These are phyloP conservation scores for Sus scrofa DNA, from an alignment of 2,113 vertebrate genomes.

Conservation along the genomic window DNA sequence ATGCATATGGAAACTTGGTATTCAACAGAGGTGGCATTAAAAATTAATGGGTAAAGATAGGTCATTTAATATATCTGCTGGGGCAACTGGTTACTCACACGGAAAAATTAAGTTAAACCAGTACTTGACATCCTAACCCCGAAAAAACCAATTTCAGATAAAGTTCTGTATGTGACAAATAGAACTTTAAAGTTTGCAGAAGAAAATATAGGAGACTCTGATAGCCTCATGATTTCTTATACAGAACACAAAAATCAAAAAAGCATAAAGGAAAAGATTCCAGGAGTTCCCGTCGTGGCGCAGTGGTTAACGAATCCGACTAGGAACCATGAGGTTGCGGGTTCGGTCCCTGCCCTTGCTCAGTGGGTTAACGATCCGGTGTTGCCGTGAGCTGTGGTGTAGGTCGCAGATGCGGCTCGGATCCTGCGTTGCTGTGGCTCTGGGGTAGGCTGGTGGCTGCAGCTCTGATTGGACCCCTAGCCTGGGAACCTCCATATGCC, in stretches of 20 bases:
- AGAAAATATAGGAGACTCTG: not conserved
- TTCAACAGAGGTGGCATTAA: not conserved
- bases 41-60: not conserved
- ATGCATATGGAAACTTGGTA: not conserved
- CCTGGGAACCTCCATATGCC: too few relatives aligned
- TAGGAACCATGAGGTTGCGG: too few relatives aligned
- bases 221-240: not conserved
- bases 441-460: too few relatives aligned
- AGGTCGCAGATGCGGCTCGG: too few relatives aligned
- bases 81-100: not conserved
- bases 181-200: not conserved
- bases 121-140: not conserved
- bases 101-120: not conserved
- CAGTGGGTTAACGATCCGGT: too few relatives aligned
- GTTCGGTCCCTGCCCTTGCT: too few relatives aligned
- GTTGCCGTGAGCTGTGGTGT: too few relatives aligned
- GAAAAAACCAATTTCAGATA: not conserved
- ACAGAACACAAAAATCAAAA: not conserved
- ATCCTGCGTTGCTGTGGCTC: too few relatives aligned
- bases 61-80: not conserved
- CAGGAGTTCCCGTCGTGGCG: too few relatives aligned
- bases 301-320: too few relatives aligned
- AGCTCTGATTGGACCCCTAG: too few relatives aligned
- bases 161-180: not conserved
- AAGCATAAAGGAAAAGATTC: not conserved